phyloP scores from a whole-genome alignment of 1,140 invertebrate species.

The Ylistrum balloti region DNA sequence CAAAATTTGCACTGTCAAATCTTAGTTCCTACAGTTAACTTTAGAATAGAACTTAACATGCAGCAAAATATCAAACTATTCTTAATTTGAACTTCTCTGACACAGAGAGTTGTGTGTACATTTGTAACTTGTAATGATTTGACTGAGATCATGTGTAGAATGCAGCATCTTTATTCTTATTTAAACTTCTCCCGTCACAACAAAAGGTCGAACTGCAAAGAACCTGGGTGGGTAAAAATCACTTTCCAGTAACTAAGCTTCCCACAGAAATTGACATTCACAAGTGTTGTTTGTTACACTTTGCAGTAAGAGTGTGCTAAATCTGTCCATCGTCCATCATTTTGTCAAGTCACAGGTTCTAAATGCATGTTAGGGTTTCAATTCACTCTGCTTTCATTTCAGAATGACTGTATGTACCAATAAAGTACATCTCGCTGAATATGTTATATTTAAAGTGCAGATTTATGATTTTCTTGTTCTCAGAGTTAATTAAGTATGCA shows the following conservation, averaged over 20 bases:
- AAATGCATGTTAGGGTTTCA: background rate
- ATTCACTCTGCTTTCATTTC: background rate
- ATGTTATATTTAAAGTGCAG: background rate
- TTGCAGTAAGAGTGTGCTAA: background rate
- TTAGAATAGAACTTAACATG: background rate
- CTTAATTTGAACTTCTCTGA: background rate
- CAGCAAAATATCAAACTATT: background rate
- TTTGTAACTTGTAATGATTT: background rate
- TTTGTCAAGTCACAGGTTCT: background rate
- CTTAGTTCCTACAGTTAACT: background rate
- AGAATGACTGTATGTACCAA: background rate
- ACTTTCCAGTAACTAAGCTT: background rate
- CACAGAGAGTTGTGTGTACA: background rate
- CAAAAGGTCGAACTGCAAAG: constrained; percentile 10
- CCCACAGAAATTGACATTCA: constrained; percentile 2
- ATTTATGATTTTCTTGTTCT: background rate
- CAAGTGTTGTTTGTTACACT: background rate
- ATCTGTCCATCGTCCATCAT: constrained; percentile 33
- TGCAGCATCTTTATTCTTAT: background rate
- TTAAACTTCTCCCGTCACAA: background rate
- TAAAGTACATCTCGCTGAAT: background rate
- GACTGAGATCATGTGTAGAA: background rate
- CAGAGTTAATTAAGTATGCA: background rate
- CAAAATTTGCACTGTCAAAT: background rate
- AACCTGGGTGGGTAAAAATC: background rate